Evolutionary conservation across 2,888 invertebrate genomes (phyloP).

Genomic region (Trissolcus brochymenae): DNA sequence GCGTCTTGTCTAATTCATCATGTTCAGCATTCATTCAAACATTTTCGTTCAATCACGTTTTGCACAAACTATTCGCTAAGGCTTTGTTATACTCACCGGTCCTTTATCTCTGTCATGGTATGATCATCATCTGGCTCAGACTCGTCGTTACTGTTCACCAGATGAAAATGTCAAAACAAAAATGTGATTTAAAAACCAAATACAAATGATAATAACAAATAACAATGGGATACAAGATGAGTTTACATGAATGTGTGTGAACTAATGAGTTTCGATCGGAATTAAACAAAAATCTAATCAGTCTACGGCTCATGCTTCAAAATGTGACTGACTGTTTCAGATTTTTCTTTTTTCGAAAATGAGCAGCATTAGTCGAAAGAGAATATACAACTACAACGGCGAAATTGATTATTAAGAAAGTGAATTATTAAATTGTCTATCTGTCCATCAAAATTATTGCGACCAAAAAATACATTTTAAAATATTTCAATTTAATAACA

Average conservation of each 20-base stretch:
- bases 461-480: too few species aligned
- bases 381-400: too few species aligned
- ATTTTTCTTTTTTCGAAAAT: too few species aligned
- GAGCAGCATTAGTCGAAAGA: too few species aligned
- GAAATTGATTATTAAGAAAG: too few species aligned
- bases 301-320: too few species aligned
- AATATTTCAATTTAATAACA: too few species aligned
- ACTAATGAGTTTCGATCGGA: background rate
- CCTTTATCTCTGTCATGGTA: constrained; percentile 90
- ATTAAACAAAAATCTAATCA: too few species aligned
- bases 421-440: too few species aligned
- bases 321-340: too few species aligned
- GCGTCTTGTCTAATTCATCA: constrained; percentile 82
- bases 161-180: constrained; percentile 39
- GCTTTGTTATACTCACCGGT: constrained; percentile 81
- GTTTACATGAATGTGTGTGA: background rate
- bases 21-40: constrained; percentile 59
- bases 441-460: too few species aligned
- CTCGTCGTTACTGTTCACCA: constrained; percentile 57
- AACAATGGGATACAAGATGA: background rate
- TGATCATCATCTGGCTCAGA: constrained; percentile 75
- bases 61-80: constrained; percentile 34
- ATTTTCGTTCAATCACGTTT: constrained; percentile 31
- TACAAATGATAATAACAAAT: background rate
- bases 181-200: constrained; percentile 6